These are phyloP conservation scores for Aleiodes testaceus DNA, from an alignment of 2,888 invertebrate species.

Conservation along the genomic window DNA sequence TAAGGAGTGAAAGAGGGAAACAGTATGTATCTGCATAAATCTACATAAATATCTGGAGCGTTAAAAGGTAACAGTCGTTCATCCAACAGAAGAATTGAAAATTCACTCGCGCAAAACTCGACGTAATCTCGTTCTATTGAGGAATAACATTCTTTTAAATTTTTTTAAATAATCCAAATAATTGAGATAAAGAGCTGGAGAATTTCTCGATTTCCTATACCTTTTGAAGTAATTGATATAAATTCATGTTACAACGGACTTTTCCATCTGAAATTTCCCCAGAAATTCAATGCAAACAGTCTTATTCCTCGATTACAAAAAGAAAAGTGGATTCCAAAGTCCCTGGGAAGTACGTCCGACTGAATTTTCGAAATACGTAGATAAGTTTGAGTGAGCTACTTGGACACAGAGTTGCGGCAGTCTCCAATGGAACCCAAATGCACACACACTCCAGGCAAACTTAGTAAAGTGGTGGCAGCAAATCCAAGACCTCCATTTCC, in stretches of 20 bases:
- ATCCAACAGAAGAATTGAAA: constrained; percentile 18
- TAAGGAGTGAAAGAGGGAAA: constrained; percentile 25
- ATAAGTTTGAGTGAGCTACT: too few relatives aligned
- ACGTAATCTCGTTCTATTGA: not conserved
- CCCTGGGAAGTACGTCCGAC: too few relatives aligned
- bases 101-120: constrained; percentile 23
- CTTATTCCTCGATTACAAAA: too few relatives aligned
- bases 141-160: constrained; percentile 5
- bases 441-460: not conserved
- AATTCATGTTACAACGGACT: too few relatives aligned
- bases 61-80: constrained; percentile 33
- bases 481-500: constrained; percentile 15
- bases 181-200: not conserved
- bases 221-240: too few relatives aligned
- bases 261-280: too few relatives aligned
- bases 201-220: too few relatives aligned
- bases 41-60: constrained; percentile 40
- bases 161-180: not conserved
- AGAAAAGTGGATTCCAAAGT: too few relatives aligned
- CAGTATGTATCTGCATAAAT: constrained; percentile 45
- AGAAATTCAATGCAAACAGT: too few relatives aligned
- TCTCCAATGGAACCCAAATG: not conserved
- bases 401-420: not conserved
- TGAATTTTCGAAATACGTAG: too few relatives aligned
- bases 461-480: constrained; percentile 27